Percentiles rank a stretch among this genome's conserved stretches.
These are phyloP conservation scores for Orthosia cruda DNA, from an alignment of 2,888 invertebrate species.

Conservation along the genomic window DNA sequence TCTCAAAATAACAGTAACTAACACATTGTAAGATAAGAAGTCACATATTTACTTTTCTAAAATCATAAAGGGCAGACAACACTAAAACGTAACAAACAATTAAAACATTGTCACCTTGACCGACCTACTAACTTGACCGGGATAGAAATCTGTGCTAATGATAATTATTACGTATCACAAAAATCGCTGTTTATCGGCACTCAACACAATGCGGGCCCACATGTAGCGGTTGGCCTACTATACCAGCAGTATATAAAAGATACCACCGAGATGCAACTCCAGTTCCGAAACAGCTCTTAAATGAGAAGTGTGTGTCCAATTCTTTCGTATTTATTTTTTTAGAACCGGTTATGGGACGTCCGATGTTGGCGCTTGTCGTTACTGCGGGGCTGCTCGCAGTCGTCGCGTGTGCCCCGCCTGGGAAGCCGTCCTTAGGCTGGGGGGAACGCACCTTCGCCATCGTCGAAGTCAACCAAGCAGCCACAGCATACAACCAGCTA, in stretches of 20 bases:
- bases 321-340: slow-evolving; percentile 81
- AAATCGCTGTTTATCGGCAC: slow-evolving; percentile 81
- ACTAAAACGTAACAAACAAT: slow-evolving; percentile 75
- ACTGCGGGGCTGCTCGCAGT: slow-evolving; percentile 74
- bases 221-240: slow-evolving; percentile 90
- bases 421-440: slow-evolving; percentile 88
- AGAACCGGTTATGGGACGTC: slow-evolving; percentile 86
- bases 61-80: slow-evolving; percentile 63
- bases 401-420: slow-evolving; percentile 83
- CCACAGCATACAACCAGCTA: slow-evolving; percentile 89
- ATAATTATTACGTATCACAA: slow-evolving; percentile 87
- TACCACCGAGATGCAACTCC: slow-evolving; percentile 81
- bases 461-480: slow-evolving; percentile 89
- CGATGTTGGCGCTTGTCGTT: slow-evolving; percentile 79
- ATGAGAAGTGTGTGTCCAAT: slow-evolving; percentile 80
- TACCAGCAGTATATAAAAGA: slow-evolving; percentile 88
- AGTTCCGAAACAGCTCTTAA: slow-evolving; percentile 83
- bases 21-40: neutral
- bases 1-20: neutral
- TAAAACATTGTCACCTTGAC: slow-evolving; percentile 86
- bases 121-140: slow-evolving; percentile 85
- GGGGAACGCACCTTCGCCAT: slow-evolving; percentile 89
- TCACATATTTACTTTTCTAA: slow-evolving; percentile 23
- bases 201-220: slow-evolving; percentile 83
- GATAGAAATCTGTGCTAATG: slow-evolving; percentile 88